Base-by-base conservation (phyloP, 2,113 vertebrate species). In the Corythornis cristatus region DNA sequence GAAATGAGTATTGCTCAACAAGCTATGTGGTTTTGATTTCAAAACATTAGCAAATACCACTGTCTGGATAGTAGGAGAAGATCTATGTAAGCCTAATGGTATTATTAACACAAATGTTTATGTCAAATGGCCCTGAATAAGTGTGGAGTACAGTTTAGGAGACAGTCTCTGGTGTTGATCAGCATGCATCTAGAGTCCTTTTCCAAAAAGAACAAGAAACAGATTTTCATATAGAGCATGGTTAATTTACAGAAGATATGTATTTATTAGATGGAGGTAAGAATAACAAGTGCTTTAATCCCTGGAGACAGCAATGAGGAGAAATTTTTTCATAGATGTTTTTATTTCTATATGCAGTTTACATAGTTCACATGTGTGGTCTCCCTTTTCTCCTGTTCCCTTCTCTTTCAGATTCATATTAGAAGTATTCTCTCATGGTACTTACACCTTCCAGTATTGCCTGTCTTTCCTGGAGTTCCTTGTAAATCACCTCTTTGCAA, bases 131-230 rank as follows among this genome's bases (percentile, higher is more conserved):
- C 15, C n/a, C 23, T 62, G 37, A 83, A 31, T 5, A 51, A 56
- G 2, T 17, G 6, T 42, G 18, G 2, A 5, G 6, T 66, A 35
- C 3, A 7, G 1, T 56, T 80, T 57, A 43, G n/a, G 5, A 73
- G 25, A 37, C 6, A 35, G 18, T 33, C 86, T 86, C 35, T 18
- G 3, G 7, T 61, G 6, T 46, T 31, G 33, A 33, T n/a, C 21
- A 64, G 3, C 33, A 28, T 42, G 31, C 10, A 71, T 4, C 4
- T 56, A 48, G 25, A 85, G 10, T 40, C 0, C 1, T 4, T 18
- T 60, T 83, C 29, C 21, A 83, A 62, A 6, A 60, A 58, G 13
- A 83, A 20, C 2, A 28, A 43, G 53, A 12, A 66, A 4, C 4
- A 77, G 12, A 57, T 20, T 74, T 76, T 80, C 40, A 68, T 15